These are phyloP conservation scores for Pocillopora damicornis DNA, from an alignment of 64 coral and sea anemone genomes.

Conservation along the genomic window DNA sequence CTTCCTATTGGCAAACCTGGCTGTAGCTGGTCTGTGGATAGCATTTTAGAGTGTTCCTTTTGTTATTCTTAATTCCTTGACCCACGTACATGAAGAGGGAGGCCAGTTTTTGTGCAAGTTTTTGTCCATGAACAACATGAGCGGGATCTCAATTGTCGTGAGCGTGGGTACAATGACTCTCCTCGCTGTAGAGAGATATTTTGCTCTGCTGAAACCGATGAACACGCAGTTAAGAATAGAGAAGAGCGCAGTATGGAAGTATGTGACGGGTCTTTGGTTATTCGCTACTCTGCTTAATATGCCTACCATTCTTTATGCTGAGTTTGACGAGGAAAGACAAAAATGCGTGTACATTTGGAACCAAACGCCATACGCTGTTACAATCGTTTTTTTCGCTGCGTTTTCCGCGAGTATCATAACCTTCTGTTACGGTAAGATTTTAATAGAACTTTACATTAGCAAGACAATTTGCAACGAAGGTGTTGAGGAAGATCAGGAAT, in stretches of 20 bases:
- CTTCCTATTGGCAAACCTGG: slow-evolving; percentile 48
- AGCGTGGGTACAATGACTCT: slow-evolving; percentile 37
- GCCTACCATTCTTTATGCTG: slow-evolving; percentile 21
- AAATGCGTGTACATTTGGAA: slow-evolving; percentile 22
- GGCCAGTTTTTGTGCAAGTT: slow-evolving; percentile 45
- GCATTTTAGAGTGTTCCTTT: slow-evolving; percentile 35
- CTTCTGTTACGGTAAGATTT: slow-evolving; percentile 48
- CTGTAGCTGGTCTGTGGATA: slow-evolving; percentile 39
- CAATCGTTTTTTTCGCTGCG: slow-evolving; percentile 3
- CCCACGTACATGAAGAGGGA: slow-evolving; percentile 4
- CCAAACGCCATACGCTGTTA: not conserved
- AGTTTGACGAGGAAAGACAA: not conserved
- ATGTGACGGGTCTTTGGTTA: slow-evolving; percentile 21
- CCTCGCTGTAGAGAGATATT: slow-evolving; percentile 40
- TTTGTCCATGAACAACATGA: slow-evolving; percentile 43
- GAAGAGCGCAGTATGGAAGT: slow-evolving; percentile 4
- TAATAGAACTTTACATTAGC: slow-evolving; percentile 56
- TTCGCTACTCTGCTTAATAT: slow-evolving; percentile 11
- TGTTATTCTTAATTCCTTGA: slow-evolving; percentile 7
- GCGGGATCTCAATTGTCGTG: slow-evolving; percentile 39
- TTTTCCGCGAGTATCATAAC: slow-evolving; percentile 16
- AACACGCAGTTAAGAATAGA: slow-evolving; percentile 3
- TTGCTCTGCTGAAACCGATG: slow-evolving; percentile 41
- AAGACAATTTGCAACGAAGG: slow-evolving; percentile 43
- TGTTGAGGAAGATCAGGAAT: not conserved